Percentiles rank a stretch among this genome's conserved stretches.
phyloP scores from a whole-genome alignment of 2,113 vertebrate species.

The Salvator merianae region DNA sequence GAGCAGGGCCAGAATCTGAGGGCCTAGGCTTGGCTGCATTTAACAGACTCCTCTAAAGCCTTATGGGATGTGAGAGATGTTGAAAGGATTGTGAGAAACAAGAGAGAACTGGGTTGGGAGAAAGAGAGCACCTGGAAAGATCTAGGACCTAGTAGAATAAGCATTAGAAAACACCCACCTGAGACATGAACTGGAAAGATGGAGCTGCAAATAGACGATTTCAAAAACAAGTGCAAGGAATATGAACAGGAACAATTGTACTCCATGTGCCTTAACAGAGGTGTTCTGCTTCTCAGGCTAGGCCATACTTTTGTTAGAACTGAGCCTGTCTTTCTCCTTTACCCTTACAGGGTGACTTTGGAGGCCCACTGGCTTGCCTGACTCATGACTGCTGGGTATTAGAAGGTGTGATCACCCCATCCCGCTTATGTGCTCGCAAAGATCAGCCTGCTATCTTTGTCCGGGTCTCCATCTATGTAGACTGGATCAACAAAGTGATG shows the following conservation, averaged over 20 bases:
- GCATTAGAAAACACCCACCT: neutral
- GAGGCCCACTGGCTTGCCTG: conserved; percentile 91
- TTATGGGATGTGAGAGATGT: neutral
- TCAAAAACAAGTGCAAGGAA: neutral
- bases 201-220: neutral
- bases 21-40: neutral
- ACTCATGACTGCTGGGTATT: conserved; percentile 95
- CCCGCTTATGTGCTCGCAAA: conserved; percentile 87
- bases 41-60: neutral
- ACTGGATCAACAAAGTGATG: conserved; percentile 98
- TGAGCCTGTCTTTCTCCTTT: neutral
- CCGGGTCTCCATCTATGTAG: conserved; percentile 89
- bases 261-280: neutral
- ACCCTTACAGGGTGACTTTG: conserved; percentile 87
- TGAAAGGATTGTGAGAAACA: neutral
- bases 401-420: conserved; percentile 92
- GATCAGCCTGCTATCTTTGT: conserved; percentile 90
- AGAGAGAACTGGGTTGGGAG: neutral
- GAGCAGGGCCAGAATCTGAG: conserved; percentile 3
- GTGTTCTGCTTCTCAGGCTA: neutral
- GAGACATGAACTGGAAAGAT: neutral
- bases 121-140: neutral
- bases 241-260: neutral
- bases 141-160: neutral
- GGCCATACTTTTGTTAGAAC: neutral